Conservation (phyloP, 2,797 vertebrate species). For the Labeo calbasu region DNA sequence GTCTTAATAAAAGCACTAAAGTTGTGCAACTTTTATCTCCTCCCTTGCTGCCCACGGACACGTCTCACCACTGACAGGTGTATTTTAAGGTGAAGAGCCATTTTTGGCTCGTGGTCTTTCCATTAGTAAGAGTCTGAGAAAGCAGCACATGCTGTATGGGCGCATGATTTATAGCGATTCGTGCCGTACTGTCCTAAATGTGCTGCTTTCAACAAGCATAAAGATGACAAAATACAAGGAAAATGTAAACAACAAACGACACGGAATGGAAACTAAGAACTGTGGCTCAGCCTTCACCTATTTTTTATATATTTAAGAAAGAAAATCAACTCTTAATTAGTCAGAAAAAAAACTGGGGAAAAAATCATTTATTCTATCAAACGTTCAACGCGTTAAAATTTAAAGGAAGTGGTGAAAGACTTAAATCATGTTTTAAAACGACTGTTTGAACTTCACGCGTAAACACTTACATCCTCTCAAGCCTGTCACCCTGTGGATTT, state of each 20-base stretch:
- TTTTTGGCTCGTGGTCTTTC: constrained; percentile 8
- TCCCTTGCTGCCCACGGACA: constrained; percentile 21
- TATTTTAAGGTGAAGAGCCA: constrained; percentile 39
- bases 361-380: constrained; percentile 1
- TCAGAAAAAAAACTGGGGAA: neutral
- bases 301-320: neutral
- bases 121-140: constrained; percentile 1
- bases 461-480: constrained; percentile 60
- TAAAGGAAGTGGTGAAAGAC: constrained; percentile 55
- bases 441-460: constrained; percentile 64
- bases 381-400: constrained; percentile 28
- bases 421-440: constrained; percentile 64
- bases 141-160: neutral
- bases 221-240: neutral
- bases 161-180: neutral
- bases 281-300: neutral
- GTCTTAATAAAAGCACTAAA: constrained; percentile 18
- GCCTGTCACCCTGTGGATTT: constrained; percentile 21
- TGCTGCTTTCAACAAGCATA: constrained; percentile 2
- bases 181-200: neutral
- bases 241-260: neutral
- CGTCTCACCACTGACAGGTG: constrained; percentile 40
- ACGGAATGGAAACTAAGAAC: neutral
- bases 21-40: neutral
- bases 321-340: neutral